Percentiles rank a stretch among this genome's conserved stretches.
Evolutionary conservation across 2,113 vertebrate species (phyloP).

Genomic region (Mesitornis unicolor): DNA sequence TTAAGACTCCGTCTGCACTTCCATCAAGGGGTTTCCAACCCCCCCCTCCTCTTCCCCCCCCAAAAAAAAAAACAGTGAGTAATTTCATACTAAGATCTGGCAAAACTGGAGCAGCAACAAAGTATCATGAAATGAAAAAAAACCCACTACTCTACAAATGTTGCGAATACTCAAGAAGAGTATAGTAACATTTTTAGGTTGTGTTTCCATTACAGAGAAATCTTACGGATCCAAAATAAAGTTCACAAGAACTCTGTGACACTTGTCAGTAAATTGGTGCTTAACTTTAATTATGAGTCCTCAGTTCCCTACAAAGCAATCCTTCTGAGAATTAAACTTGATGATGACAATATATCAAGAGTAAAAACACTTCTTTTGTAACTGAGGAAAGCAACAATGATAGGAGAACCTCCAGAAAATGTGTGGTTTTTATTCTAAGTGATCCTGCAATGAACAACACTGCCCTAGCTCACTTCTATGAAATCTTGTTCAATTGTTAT

Average conservation of each 20-base stretch:
- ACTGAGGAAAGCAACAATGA: not conserved
- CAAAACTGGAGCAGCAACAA: not conserved
- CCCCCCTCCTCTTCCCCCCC: rapidly evolving
- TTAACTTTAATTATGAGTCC: not conserved
- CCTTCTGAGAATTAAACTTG: not conserved
- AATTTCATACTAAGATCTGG: not conserved
- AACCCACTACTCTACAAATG: not conserved
- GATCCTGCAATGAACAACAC: not conserved
- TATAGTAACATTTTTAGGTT: not conserved
- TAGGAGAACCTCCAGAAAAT: not conserved
- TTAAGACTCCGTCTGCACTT: not conserved
- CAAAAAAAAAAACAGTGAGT: not conserved
- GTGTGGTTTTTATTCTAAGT: not conserved
- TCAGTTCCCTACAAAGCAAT: not conserved
- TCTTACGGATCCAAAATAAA: not conserved
- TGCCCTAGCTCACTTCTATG: not conserved
- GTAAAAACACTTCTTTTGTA: not conserved
- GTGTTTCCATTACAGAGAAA: not conserved
- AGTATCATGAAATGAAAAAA: not conserved
- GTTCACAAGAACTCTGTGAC: not conserved
- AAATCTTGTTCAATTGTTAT: not conserved
- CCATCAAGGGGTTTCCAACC: not conserved
- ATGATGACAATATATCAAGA: not conserved
- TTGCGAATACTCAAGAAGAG: not conserved
- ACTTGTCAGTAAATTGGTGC: not conserved